These are phyloP conservation scores for Hystrix brachyura DNA, from an alignment of 2,113 vertebrate genomes.

Conservation along the genomic window DNA sequence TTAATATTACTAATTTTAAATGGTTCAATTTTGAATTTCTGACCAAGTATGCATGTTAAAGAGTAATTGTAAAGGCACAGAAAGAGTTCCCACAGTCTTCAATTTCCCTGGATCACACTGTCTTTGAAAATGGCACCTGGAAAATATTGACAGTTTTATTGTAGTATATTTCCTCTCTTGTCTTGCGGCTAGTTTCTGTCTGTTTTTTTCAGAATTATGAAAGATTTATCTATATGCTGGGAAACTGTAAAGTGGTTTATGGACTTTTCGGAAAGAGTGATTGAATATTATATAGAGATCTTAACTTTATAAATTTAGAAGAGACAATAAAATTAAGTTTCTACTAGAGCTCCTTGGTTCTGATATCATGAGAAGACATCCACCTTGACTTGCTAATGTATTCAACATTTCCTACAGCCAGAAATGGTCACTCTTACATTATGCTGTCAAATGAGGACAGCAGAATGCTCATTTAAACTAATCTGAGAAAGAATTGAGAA, in stretches of 20 bases:
- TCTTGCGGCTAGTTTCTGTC: background rate
- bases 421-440: background rate
- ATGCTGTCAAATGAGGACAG: background rate
- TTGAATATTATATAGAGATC: background rate
- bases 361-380: background rate
- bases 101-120: background rate
- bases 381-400: background rate
- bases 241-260: background rate
- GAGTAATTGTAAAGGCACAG: background rate
- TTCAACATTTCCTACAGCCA: background rate
- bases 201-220: constrained; percentile 22
- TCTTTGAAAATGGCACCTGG: background rate
- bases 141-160: background rate
- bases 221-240: constrained; percentile 1
- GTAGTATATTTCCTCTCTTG: background rate
- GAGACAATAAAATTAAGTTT: constrained; percentile 35
- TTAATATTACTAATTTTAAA: constrained; percentile 45
- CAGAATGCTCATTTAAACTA: background rate
- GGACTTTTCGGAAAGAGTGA: constrained; percentile 36
- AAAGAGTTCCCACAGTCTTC: background rate
- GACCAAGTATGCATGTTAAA: background rate
- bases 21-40: constrained; percentile 45
- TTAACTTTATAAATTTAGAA: background rate
- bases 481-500: background rate
- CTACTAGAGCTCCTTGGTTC: background rate